phyloP scores from a whole-genome alignment of 1,140 invertebrate genomes.

The Vollenhovia emeryi region DNA sequence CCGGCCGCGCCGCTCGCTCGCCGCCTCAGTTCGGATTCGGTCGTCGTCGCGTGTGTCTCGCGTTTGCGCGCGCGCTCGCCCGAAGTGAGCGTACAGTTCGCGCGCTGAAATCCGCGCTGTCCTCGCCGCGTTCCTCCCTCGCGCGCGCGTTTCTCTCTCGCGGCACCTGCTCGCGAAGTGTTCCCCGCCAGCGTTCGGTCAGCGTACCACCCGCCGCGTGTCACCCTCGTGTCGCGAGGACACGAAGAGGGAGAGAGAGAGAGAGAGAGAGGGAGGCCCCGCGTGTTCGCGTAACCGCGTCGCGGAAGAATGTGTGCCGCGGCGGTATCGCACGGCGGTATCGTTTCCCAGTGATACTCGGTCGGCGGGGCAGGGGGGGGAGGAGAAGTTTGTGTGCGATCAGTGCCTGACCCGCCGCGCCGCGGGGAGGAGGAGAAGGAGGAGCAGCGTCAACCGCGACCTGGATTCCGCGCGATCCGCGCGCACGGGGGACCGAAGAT shows the following conservation, averaged over 20 bases:
- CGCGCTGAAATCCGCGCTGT: too few relatives aligned
- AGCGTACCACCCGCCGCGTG: not conserved
- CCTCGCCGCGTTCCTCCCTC: too few relatives aligned
- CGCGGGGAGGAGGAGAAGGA: too few relatives aligned
- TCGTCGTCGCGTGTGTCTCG: slow-evolving; percentile 75
- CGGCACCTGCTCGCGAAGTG: too few relatives aligned
- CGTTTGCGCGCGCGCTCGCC: slow-evolving; percentile 57
- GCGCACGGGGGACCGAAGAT: slow-evolving; percentile 64
- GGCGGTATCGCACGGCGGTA: slow-evolving; percentile 3
- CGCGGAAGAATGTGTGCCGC: slow-evolving; percentile 65
- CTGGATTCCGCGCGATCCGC: slow-evolving; percentile 15
- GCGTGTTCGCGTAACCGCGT: slow-evolving; percentile 17
- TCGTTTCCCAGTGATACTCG: slow-evolving; percentile 68
- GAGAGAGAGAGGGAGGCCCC: not conserved
- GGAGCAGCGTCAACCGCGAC: slow-evolving; percentile 33
- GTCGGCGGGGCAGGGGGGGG: slow-evolving; percentile 56
- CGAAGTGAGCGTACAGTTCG: slow-evolving; percentile 29
- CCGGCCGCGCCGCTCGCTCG: slow-evolving; percentile 23
- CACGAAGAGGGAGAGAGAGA: not conserved
- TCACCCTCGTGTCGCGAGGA: slow-evolving; percentile 6
- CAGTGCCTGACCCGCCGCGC: slow-evolving; percentile 62
- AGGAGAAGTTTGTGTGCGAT: slow-evolving; percentile 69
- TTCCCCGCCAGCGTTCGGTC: not conserved
- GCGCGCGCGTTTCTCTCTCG: not conserved
- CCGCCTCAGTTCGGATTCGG: slow-evolving; percentile 79